Conservation (phyloP, 2,888 invertebrate species). For the Caenorhabditis angaria region DNA sequence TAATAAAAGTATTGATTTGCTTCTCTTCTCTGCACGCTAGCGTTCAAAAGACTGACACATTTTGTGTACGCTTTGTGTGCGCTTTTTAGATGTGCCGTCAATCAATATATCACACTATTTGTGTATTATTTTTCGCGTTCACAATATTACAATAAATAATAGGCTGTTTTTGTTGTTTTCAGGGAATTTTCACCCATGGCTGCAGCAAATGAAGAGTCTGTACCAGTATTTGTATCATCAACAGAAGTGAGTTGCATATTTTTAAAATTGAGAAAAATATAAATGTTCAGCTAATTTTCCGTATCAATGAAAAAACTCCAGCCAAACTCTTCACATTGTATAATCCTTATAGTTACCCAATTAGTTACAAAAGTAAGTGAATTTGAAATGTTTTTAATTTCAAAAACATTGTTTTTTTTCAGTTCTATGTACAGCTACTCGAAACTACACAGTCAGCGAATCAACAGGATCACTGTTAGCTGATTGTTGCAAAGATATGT, state of each 20-base stretch:
- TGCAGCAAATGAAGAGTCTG: constrained; percentile 31
- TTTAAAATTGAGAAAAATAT: neutral
- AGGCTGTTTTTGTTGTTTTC: constrained; percentile 11
- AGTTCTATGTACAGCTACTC: constrained; percentile 52
- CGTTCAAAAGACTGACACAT: neutral
- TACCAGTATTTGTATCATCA: constrained; percentile 37
- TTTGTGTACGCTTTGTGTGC: neutral
- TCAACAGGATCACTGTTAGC: constrained; percentile 31
- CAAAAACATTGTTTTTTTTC: constrained; percentile 14
- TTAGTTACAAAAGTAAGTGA: constrained; percentile 46
- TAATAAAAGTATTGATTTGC: neutral
- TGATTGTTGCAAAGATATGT: constrained; percentile 52
- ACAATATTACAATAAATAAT: neutral
- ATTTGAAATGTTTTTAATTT: neutral
- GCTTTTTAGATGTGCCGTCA: neutral
- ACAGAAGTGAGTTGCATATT: constrained; percentile 23
- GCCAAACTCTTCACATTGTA: constrained; percentile 46
- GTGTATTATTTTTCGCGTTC: neutral
- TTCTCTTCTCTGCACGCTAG: neutral
- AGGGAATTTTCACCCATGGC: constrained; percentile 30
- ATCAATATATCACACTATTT: neutral
- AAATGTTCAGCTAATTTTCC: constrained; percentile 40
- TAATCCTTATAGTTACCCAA: constrained; percentile 48
- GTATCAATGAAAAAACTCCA: constrained; percentile 24
- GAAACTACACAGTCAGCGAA: constrained; percentile 42